Evolutionary conservation across 64 coral and sea anemone genomes (phyloP).

Genomic region (Platygyra sinensis): DNA sequence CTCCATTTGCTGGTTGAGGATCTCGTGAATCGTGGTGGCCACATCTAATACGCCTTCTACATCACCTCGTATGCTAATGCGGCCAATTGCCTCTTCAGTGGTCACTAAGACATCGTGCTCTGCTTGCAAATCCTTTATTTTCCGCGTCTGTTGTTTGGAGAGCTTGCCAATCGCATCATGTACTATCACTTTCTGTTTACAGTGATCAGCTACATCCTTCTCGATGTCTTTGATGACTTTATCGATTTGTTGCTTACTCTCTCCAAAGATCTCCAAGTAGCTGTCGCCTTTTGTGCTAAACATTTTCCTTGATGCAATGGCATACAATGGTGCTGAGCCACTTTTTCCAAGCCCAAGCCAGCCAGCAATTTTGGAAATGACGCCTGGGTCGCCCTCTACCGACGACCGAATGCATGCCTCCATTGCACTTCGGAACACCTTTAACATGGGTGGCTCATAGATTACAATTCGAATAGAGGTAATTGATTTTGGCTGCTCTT

Average conservation of each 20-base stretch:
- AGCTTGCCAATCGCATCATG: slow-evolving; percentile 6
- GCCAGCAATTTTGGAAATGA: background rate
- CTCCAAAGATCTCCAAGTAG: slow-evolving; percentile 25
- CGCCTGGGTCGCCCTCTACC: background rate
- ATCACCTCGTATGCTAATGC: slow-evolving; percentile 26
- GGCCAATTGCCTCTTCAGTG: background rate
- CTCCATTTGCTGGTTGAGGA: slow-evolving; percentile 18
- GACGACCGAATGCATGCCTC: background rate
- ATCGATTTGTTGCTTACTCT: slow-evolving; percentile 1
- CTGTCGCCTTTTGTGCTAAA: background rate
- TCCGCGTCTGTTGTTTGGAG: background rate
- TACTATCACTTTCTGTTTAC: background rate
- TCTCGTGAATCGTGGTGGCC: slow-evolving; percentile 18
- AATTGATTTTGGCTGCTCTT: background rate
- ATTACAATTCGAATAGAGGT: slow-evolving; percentile 18
- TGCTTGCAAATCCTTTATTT: background rate
- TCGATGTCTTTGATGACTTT: background rate
- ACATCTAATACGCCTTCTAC: slow-evolving; percentile 12
- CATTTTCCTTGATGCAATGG: background rate
- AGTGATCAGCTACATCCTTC: background rate
- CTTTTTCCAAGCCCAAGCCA: background rate
- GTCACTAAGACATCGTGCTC: background rate
- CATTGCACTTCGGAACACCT: slow-evolving; percentile 1
- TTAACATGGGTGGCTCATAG: background rate
- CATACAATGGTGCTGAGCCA: background rate